Percentiles rank a stretch among this genome's conserved stretches.
Evolutionary conservation across 1,140 invertebrate genomes (phyloP).

Genomic region (Linepithema humile): DNA sequence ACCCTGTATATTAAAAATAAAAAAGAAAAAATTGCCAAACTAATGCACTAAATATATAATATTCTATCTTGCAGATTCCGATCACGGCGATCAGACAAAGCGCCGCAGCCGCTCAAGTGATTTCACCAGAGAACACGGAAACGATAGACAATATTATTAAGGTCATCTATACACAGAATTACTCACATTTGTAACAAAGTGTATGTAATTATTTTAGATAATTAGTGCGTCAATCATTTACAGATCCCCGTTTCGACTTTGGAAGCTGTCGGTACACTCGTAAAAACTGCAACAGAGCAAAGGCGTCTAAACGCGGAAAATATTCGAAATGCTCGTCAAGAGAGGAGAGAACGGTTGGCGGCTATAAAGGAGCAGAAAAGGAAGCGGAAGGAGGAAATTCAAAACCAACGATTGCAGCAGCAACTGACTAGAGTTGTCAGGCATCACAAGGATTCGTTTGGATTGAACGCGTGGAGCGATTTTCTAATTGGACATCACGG

Average conservation of each 20-base stretch:
- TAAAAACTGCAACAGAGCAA: conserved; percentile 65
- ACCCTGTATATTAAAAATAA: too few relatives aligned
- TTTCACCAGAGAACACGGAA: conserved; percentile 73
- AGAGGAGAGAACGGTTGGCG: conserved; percentile 43
- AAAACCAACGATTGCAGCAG: conserved; percentile 65
- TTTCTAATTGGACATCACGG: conserved; percentile 67
- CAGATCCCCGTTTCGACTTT: conserved; percentile 78
- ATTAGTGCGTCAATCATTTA: conserved; percentile 19
- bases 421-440: conserved; percentile 49
- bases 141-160: conserved; percentile 74
- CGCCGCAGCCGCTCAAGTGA: conserved; percentile 70
- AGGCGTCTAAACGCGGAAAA: conserved; percentile 45
- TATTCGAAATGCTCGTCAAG: conserved; percentile 38
- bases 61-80: conserved; percentile 72
- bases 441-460: conserved; percentile 64
- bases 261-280: conserved; percentile 72
- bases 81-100: conserved; percentile 78
- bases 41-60: background rate
- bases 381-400: conserved; percentile 58
- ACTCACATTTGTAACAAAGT: background rate
- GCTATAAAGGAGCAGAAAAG: conserved; percentile 53
- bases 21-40: background rate
- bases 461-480: conserved; percentile 65
- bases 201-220: background rate
- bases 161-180: conserved; percentile 62